phyloP scores from a whole-genome alignment of 2,113 vertebrate species.

The Anguilla japonica region DNA sequence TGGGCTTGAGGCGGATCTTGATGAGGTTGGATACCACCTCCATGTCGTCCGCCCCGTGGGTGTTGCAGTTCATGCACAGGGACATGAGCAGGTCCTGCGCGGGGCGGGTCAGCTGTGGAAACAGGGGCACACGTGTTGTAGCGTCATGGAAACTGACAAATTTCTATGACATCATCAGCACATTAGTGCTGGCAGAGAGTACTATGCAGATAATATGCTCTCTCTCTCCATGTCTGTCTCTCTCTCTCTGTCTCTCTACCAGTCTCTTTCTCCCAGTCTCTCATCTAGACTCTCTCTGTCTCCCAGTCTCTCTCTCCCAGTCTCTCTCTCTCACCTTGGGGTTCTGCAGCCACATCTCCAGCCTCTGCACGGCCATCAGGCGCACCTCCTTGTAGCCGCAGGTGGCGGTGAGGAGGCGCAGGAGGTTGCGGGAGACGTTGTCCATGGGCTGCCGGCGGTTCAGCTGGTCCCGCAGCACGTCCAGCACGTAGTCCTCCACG shows the following conservation, averaged over 20 bases:
- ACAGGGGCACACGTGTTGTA: not conserved
- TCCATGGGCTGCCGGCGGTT: conserved; percentile 96
- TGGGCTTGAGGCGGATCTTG: conserved; percentile 97
- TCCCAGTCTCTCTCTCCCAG: too few relatives aligned
- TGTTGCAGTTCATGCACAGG: conserved; percentile 92
- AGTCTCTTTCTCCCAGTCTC: too few relatives aligned
- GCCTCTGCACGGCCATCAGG: conserved; percentile 88
- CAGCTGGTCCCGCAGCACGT: conserved; percentile 91
- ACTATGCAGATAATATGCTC: too few relatives aligned
- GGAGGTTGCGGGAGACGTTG: conserved; percentile 90
- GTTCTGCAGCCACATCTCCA: conserved; percentile 99
- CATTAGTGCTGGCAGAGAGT: too few relatives aligned
- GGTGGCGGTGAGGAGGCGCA: conserved; percentile 90
- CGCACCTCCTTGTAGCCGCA: conserved; percentile 95
- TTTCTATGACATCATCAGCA: not conserved
- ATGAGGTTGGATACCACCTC: conserved; percentile 95
- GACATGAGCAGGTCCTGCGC: conserved; percentile 98
- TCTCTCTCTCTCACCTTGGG: conserved; percentile 80
- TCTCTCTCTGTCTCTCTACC: too few relatives aligned
- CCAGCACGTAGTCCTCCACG: conserved; percentile 94
- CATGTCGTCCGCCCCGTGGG: conserved; percentile 89
- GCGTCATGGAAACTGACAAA: not conserved
- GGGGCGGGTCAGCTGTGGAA: conserved; percentile 84
- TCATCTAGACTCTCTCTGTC: too few relatives aligned
- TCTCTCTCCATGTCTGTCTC: too few relatives aligned